A percentile compares a stretch with the other conserved stretches of the same genome.
phyloP scores from a whole-genome alignment of 2,113 vertebrate genomes.

The Sitta europaea region DNA sequence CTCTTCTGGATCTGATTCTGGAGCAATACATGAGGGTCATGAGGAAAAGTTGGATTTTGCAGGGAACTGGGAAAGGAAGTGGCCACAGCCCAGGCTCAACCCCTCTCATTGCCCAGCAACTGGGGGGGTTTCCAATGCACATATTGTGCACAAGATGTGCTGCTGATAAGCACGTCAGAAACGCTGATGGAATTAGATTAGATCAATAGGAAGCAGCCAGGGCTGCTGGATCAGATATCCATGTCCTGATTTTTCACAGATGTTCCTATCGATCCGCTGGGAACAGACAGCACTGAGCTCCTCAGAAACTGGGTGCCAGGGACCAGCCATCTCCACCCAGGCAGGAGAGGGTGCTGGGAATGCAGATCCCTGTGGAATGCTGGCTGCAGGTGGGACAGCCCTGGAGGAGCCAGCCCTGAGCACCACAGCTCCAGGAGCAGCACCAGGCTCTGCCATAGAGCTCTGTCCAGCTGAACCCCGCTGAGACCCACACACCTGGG shows the following conservation, averaged over 20 bases:
- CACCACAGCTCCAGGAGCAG: neutral
- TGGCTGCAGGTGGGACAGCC: neutral
- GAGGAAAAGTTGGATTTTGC: neutral
- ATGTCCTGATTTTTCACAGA: constrained; percentile 24
- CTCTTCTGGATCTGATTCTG: neutral
- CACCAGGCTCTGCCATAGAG: neutral
- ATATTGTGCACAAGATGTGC: neutral
- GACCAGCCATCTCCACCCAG: neutral
- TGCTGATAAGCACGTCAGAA: constrained; percentile 12
- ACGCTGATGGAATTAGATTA: neutral
- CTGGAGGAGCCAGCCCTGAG: neutral
- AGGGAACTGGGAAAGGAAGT: neutral
- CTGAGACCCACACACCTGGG: neutral
- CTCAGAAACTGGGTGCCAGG: neutral
- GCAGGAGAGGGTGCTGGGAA: fast-evolving
- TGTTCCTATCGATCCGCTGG: neutral
- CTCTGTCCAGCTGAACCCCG: neutral
- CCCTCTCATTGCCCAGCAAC: neutral
- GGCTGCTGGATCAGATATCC: neutral
- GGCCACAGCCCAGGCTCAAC: neutral
- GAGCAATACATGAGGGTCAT: neutral
- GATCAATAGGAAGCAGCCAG: neutral
- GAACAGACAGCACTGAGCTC: fast-evolving
- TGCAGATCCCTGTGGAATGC: neutral
- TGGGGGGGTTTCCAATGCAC: neutral